These are phyloP conservation scores for Artemisiospiza belli DNA, from an alignment of 2,113 vertebrate genomes.

Conservation along the genomic window DNA sequence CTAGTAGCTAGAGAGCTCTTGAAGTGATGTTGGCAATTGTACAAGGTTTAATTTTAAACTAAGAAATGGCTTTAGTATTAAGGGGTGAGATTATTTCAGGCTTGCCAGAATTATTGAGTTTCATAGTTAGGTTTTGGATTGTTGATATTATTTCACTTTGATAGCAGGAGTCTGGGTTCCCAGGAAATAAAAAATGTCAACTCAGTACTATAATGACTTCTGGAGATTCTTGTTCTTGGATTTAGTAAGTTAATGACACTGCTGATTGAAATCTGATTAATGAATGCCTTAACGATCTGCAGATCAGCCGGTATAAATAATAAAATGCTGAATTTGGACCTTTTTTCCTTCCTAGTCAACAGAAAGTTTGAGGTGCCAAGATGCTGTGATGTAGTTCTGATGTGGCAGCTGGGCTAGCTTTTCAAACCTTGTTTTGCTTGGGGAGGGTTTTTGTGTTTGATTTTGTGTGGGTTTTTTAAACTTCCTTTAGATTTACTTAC, in stretches of 20 bases:
- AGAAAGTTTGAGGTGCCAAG: not conserved
- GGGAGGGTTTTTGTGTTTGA: not conserved
- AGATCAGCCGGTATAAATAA: not conserved
- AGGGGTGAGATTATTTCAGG: not conserved
- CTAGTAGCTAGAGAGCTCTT: not conserved
- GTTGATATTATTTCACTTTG: conserved; percentile 15
- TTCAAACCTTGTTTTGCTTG: not conserved
- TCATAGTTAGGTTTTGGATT: not conserved
- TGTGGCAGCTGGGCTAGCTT: not conserved
- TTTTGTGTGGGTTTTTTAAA: not conserved
- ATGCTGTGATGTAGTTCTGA: not conserved
- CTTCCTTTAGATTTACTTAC: not conserved
- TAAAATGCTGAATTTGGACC: not conserved
- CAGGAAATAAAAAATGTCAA: not conserved
- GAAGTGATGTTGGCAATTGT: not conserved
- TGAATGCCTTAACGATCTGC: not conserved
- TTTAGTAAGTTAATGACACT: conserved; percentile 5
- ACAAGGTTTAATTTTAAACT: not conserved
- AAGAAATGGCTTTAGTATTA: not conserved
- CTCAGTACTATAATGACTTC: not conserved
- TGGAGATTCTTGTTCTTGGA: not conserved
- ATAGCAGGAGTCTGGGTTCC: not conserved
- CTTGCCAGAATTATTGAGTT: not conserved
- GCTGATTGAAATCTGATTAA: not conserved
- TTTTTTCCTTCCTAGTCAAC: not conserved